phyloP scores from a whole-genome alignment of 2,797 vertebrate species.

The Anableps anableps region DNA sequence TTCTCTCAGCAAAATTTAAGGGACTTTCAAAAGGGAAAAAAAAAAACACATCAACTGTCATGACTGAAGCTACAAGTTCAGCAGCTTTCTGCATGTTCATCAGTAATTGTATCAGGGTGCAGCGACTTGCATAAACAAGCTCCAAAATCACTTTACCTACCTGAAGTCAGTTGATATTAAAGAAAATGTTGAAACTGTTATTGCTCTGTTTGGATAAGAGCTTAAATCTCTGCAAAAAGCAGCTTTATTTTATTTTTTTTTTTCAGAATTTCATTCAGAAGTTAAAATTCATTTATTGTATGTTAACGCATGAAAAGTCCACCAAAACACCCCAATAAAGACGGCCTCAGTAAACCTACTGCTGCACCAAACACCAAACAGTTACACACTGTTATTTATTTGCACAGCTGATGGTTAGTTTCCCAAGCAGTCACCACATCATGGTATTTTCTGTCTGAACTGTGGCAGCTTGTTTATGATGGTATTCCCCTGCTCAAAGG shows the following conservation, averaged over 20 bases:
- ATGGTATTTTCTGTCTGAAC: not conserved
- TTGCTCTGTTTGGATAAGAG: not conserved
- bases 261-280: not conserved
- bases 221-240: not conserved
- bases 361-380: not conserved
- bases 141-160: not conserved
- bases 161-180: not conserved
- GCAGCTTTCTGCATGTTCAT: not conserved
- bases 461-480: not conserved
- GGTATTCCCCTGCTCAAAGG: not conserved
- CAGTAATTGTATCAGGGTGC: not conserved
- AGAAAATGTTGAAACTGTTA: not conserved
- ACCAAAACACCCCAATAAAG: not conserved
- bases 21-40: not conserved
- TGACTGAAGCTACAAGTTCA: not conserved
- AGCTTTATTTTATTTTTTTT: not conserved
- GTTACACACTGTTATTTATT: not conserved
- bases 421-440: not conserved
- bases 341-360: not conserved
- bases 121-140: not conserved
- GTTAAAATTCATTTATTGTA: not conserved
- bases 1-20: not conserved
- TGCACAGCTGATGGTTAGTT: not conserved
- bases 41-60: conserved; percentile 7
- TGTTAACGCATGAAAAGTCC: not conserved